Evolutionary conservation across 2,888 invertebrate genomes (phyloP).

Genomic region (Phortica magna): DNA sequence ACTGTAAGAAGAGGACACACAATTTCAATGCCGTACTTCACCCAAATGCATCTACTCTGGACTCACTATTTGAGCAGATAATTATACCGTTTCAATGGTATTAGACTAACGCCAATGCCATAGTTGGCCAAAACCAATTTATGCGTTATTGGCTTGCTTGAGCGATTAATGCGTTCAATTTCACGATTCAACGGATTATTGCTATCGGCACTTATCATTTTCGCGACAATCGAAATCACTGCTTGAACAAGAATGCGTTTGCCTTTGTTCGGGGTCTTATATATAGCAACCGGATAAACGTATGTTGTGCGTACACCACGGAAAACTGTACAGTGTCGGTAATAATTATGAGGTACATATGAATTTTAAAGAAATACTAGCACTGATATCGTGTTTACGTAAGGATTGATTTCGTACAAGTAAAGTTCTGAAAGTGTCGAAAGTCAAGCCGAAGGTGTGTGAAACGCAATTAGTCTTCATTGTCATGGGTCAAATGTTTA

Average conservation of each 20-base stretch:
- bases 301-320: not conserved
- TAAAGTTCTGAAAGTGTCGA: not conserved
- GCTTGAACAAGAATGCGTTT: not conserved
- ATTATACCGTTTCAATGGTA: not conserved
- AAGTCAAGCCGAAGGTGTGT: not conserved
- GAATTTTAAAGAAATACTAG: not conserved
- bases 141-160: not conserved
- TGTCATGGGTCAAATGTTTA: too few relatives aligned
- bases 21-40: not conserved
- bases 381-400: not conserved
- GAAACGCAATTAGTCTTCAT: not conserved
- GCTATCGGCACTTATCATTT: not conserved
- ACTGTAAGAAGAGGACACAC: not conserved
- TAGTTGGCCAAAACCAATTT: not conserved
- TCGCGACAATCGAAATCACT: not conserved
- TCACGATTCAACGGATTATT: not conserved
- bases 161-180: not conserved
- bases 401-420: too few relatives aligned
- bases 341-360: not conserved
- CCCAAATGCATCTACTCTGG: not conserved
- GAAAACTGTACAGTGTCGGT: not conserved
- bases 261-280: not conserved
- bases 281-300: not conserved
- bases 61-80: slow-evolving; percentile 6
- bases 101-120: not conserved